Evolutionary conservation across 23 tunicate genomes (phyloP), one percentile per base, ranked within the genome.

Genomic region (Corella eumyota): DNA sequence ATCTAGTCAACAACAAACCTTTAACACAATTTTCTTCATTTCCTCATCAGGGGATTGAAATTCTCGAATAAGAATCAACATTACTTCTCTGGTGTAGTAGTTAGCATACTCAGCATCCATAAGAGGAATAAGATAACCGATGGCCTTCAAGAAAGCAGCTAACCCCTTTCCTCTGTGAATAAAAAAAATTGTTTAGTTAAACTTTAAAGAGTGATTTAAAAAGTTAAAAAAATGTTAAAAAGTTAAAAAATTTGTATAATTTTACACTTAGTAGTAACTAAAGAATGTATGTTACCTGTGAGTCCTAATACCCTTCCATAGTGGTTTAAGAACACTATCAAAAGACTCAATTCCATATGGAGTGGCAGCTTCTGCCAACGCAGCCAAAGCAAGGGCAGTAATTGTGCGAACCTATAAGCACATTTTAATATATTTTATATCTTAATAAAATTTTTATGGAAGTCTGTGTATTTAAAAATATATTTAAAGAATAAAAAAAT

Each of bases 41-140:
- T 93, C 99, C 58, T 93, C 99, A 64, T 93, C 99, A 26, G 99
- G 99, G 33, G 95, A 93, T 34, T 87, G 87, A 56, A 93, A 93
- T 69, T 93, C 95, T 31, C 99, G 90, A 64, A 93, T 93, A 65
- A 93, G 60, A 64, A 93, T 93, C 95, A 93, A 78, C 99, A 93
- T 92, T 47, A 92, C 99, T 92, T 92, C 99, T 51, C 93, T 65
- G 44, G 99, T 92, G 81, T 92, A 92, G 77, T 92, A 92, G 65
- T 92, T 79, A 0, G 99, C 99, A 37, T 92, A 92, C 64, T 92
- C 99, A 34, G 99, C 99, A 62, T 92, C 99, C 99, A 92, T 92
- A 33, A 92, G 80, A 9, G 99, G 99, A 30, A 92, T 83, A 25
- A 92, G 68, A 50, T 83, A 92, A 2, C 99, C 99, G 50, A 92